Evolutionary conservation across 2,888 invertebrate genomes (phyloP), one percentile per base, ranked within the genome.

Genomic region (Cephus runcator): DNA sequence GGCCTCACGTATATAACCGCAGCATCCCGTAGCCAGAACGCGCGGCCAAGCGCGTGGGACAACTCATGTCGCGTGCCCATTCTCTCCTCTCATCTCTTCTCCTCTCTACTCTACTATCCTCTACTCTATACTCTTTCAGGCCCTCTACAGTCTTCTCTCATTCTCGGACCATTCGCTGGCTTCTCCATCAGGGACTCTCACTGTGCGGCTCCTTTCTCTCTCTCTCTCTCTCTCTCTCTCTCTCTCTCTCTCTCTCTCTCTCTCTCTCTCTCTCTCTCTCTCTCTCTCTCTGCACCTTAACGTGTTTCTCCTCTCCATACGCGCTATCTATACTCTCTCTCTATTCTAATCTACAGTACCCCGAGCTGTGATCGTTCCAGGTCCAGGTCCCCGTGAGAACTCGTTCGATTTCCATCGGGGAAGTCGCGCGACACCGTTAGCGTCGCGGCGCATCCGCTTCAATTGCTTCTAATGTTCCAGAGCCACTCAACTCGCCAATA

Each of bases 11-110:
- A 56, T 40, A 40, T 56, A 56, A 56, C 56, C 56, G 56, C 56
- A 56, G 82, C 82, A 84, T 77, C 81, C 85, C 84, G 84, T 81
- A 83, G 83, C 83, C 78, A 80, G 71, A 71, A 74, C 33, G 34
- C 71, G 35, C 33, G 35, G 71, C 71, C 74, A 74, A 76, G 74
- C 76, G 76, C 76, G 79, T 79, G 79, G 79, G 79, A 77, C 79
- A 35, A 30, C 68, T 76, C 76, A 76, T 79, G 79, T 76, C 79
- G 79, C 79, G 79, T 79, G 79, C 79, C 79, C 73, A 34, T 35
- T 34, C 74, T 30, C 74, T 71, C 31, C 31, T 30, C 34, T 30
- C 34, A 23, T 30, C 74, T 34, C 34, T 34, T 35, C 30, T 40
- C 36, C 74, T 34, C 73, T 34, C 23, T 56, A 56, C 56, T 56